Evolutionary conservation across 2,888 invertebrate species (phyloP), one percentile per base, ranked within the genome.

Genomic region (Microplitis deprimator): DNA sequence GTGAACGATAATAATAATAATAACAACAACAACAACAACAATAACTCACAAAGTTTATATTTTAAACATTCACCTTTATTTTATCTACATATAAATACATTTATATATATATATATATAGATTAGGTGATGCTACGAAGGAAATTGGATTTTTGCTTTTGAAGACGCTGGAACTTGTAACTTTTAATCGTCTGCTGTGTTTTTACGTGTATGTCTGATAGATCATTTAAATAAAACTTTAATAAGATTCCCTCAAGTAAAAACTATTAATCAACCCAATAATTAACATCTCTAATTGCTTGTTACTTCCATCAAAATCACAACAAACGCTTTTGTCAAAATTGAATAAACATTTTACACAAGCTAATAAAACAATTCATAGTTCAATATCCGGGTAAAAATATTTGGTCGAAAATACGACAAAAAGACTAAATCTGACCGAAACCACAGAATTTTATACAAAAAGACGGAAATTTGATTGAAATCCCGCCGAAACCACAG

Each of bases 141-240:
- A 41, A 67, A 59, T 64, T 38, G 50, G 59, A 67, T 67, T 29
- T 41, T 50, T 65, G 40, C 50, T 65, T 41, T 65, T 73, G 64
- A 73, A 67, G 20, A 73, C 29, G 70, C 50, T 65, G 65, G 59
- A 41, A 3, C 17, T 73, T 65, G 5, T 40, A 10, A 29, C 59
- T n/a, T 29, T 59, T 77, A 77, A 77, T 68, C 77, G 41, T 50
- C 72, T 72, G 76, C 72, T 68, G 61, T 72, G 68, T 68, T 60
- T 76, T 62, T 13, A 65, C 38, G 72, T 76, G 76, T 76, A 71
- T 71, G 76, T 76, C 72, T 67, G 60, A 71, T 40, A 39, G 71
- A 76, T 59, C 40, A 71, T 17, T 72, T 16, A 65, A 59, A 61
- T 50, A 17, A 2, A 62, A 17, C 8, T 62, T 62, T 29, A 29